These are phyloP conservation scores for Heterocephalus glaber DNA, from an alignment of 2,113 vertebrate species.

Conservation along the genomic window DNA sequence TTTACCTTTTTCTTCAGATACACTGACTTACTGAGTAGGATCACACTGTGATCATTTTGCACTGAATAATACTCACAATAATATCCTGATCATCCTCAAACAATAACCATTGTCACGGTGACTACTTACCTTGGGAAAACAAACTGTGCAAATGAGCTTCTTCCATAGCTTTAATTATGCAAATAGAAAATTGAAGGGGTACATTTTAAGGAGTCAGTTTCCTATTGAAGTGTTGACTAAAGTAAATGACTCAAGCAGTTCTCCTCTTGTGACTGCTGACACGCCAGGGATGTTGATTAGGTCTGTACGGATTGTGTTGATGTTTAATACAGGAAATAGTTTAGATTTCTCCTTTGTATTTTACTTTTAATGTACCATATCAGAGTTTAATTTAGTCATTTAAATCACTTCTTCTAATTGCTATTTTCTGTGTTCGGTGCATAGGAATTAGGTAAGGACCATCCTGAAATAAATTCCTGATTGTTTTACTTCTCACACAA, in stretches of 20 bases:
- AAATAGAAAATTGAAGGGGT: conserved; percentile 73
- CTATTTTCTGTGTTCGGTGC: background rate
- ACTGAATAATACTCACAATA: conserved; percentile 73
- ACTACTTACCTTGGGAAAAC: conserved; percentile 78
- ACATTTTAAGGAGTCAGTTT: conserved; percentile 64
- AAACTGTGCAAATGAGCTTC: conserved; percentile 75
- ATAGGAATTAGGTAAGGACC: background rate
- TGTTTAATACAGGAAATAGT: conserved; percentile 20
- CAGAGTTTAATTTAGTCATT: background rate
- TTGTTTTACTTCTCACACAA: background rate
- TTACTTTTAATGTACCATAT: background rate
- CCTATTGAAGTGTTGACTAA: conserved; percentile 70
- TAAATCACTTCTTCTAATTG: conserved; percentile 44
- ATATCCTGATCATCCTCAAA: conserved; percentile 76
- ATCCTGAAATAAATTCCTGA: background rate
- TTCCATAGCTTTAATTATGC: conserved; percentile 80
- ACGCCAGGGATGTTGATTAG: background rate
- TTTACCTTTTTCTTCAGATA: background rate
- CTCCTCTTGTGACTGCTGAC: conserved; percentile 44
- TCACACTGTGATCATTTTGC: conserved; percentile 70
- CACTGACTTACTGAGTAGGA: conserved; percentile 44
- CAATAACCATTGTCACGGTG: conserved; percentile 73
- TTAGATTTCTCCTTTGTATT: conserved; percentile 47
- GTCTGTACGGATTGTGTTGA: conserved; percentile 32
- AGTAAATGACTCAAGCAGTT: conserved; percentile 71